Evolutionary conservation across 2,113 vertebrate species (phyloP).

Genomic region (Nothobranchius kuhntae): DNA sequence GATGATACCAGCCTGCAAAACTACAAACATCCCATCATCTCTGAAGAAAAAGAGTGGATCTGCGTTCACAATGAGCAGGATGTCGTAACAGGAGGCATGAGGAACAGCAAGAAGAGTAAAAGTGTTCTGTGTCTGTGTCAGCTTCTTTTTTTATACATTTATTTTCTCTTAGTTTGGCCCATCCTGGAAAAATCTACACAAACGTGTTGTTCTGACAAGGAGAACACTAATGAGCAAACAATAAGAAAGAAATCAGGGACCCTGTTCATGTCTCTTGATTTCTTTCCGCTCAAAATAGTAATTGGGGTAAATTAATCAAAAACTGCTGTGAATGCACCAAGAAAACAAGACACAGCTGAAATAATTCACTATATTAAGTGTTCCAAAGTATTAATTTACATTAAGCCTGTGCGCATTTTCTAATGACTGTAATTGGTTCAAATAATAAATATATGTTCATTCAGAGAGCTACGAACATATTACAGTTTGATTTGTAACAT

Average conservation of each 20-base stretch:
- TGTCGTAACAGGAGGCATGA: neutral
- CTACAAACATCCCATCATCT: conserved; percentile 3
- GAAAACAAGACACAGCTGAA: neutral
- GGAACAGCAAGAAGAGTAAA: neutral
- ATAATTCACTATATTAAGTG: neutral
- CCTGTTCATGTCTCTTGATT: too few relatives aligned
- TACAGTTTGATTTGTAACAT: too few relatives aligned
- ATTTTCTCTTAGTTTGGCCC: too few relatives aligned
- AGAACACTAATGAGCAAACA: conserved; percentile 15
- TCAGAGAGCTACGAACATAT: neutral
- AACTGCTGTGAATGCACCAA: neutral
- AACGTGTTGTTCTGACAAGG: neutral
- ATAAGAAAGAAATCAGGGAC: conserved; percentile 13
- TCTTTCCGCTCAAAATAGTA: neutral
- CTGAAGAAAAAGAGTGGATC: conserved; percentile 1
- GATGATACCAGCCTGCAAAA: neutral
- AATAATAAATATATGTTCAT: neutral
- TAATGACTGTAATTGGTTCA: neutral
- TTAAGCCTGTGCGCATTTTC: neutral
- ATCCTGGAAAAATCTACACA: neutral
- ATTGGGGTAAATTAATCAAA: neutral
- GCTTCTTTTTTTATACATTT: too few relatives aligned
- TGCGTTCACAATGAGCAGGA: conserved; percentile 1
- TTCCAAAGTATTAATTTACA: neutral
- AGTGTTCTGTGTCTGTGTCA: conserved; percentile 36